A percentile compares a stretch with the other conserved stretches of the same genome.
These are phyloP conservation scores for Centrocercus urophasianus DNA, from an alignment of 2,113 vertebrate species.

Conservation along the genomic window DNA sequence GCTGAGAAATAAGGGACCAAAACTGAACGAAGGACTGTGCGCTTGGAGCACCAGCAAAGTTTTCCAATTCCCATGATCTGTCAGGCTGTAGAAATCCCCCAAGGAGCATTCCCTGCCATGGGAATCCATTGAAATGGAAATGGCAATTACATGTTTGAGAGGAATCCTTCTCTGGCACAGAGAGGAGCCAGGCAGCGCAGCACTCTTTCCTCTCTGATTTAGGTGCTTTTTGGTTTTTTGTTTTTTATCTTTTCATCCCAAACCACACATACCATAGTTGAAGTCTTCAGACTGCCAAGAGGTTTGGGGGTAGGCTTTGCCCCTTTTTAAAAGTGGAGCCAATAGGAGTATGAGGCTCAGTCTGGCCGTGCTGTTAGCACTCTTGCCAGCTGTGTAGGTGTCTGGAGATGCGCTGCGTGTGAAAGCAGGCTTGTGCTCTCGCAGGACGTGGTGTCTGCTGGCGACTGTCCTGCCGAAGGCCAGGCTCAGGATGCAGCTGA, in stretches of 20 bases:
- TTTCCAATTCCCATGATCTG: slow-evolving; percentile 43
- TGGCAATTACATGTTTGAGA: background rate
- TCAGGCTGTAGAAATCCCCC: slow-evolving; percentile 39
- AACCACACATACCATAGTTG: background rate
- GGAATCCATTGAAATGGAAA: slow-evolving; percentile 56
- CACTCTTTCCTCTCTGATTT: background rate
- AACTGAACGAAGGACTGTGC: background rate
- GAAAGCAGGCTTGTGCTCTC: background rate
- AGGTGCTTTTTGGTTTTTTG: background rate
- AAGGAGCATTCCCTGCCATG: slow-evolving; percentile 40
- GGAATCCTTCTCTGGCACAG: slow-evolving; percentile 1
- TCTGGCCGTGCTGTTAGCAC: background rate
- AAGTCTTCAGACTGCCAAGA: background rate
- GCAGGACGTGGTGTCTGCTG: background rate
- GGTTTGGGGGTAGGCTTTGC: background rate
- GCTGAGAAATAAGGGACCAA: background rate
- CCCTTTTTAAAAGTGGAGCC: background rate
- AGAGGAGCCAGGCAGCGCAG: background rate
- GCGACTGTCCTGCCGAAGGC: background rate
- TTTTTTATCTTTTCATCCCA: background rate
- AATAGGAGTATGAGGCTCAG: accelerated
- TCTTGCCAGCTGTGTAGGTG: background rate
- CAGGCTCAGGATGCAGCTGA: background rate
- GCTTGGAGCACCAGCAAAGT: slow-evolving; percentile 10
- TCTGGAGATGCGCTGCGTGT: background rate